Evolutionary conservation across 2,797 vertebrate species (phyloP).

Genomic region (Furcifer pardalis): DNA sequence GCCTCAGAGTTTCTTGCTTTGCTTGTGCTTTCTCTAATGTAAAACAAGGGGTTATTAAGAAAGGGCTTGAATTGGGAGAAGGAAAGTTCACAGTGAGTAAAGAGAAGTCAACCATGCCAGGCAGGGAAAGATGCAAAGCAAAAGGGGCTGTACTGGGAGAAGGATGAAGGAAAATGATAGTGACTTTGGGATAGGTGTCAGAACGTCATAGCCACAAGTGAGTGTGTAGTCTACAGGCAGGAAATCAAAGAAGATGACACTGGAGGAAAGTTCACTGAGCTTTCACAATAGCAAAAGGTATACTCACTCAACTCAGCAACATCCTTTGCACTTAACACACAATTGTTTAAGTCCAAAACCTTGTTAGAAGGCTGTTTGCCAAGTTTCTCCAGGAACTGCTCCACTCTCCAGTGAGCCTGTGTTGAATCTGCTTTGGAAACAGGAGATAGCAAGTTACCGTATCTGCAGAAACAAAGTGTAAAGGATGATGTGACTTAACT

Average conservation of each 20-base stretch:
- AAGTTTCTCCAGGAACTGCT: conserved; percentile 81
- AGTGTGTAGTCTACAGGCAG: not conserved
- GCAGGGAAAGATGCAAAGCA: not conserved
- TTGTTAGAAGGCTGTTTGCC: conserved; percentile 78
- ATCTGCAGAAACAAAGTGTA: conserved; percentile 62
- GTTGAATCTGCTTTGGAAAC: conserved; percentile 60
- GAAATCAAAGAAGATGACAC: conserved; percentile 6
- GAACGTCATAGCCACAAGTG: not conserved
- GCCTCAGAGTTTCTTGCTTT: not conserved
- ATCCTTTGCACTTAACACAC: conserved; percentile 79
- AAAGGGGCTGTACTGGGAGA: not conserved
- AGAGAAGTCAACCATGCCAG: not conserved
- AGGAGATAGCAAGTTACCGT: conserved; percentile 37
- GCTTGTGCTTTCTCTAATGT: not conserved
- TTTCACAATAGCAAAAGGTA: not conserved
- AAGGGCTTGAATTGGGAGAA: not conserved
- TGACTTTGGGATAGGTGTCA: too few species aligned
- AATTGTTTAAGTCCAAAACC: conserved; percentile 81
- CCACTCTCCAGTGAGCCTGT: conserved; percentile 76
- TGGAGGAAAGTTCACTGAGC: not conserved
- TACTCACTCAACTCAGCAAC: conserved; percentile 82
- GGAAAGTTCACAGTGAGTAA: not conserved
- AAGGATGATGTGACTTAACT: conserved; percentile 9
- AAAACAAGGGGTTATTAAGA: not conserved
- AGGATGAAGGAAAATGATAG: not conserved